Base-by-base conservation (phyloP, 2,797 vertebrate species). In the Australoheros facetus region DNA sequence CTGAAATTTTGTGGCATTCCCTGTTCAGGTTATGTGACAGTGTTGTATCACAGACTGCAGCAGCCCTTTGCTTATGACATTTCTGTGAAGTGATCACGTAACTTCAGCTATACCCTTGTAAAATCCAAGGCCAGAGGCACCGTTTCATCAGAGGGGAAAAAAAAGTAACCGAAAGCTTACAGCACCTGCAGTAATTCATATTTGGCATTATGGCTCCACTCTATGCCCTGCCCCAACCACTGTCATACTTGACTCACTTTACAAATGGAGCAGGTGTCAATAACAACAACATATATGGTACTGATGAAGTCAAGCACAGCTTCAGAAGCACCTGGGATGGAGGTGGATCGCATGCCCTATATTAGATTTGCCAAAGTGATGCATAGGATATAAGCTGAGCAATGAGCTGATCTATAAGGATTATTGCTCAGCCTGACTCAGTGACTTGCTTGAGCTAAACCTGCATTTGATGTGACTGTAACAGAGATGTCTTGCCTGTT, bases 101-200 rank as follows among this genome's bases (percentile, higher is more conserved):
- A n/a, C 23, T 4, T 72, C 79, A 86, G 39, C 82, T 81, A 71
- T 78, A 37, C 26, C 8, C 53, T 73, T 71, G 80, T 79, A 60
- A 55, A 54, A 80, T 69, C n/a, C 60, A 56, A 56, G 58, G 77
- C 78, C 71, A 71, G 28, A 76, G 21, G 39, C 53, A 51, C 60
- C 62, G 56, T 80, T 83, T 78, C 45, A 26, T 23, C 45, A 74
- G 56, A 37, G 23, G 30, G 73, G 59, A 78, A 66, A 70, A 60
- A 60, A 37, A 82, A 69, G 3, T 85, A 77, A 85, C 71, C 7
- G 70, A 76, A 81, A 57, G 78, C 72, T 83, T 73, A 74, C 79
- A 57, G 14, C 26, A 56, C 28, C 26, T 56, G 26, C 26, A 37
- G 19, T 37, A 12, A 59, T n/a, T 58, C 28, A 58, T 59, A 59